Evolutionary conservation across 2,797 vertebrate species (phyloP).

Genomic region (Octomys mimax): DNA sequence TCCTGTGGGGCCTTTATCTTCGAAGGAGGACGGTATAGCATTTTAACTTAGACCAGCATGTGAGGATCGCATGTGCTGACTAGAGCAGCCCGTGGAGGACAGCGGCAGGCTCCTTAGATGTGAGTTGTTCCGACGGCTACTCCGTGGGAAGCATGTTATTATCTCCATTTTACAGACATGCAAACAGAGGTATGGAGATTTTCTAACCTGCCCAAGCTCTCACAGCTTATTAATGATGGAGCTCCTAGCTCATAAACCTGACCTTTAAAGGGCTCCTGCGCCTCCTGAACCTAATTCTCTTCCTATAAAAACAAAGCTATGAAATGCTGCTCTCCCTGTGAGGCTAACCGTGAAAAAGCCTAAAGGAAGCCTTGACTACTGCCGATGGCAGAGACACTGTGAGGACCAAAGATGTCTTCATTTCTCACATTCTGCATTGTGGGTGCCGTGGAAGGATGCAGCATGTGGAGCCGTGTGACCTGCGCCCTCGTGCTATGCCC

Average conservation of each 20-base stretch:
- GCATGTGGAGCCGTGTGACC: background rate
- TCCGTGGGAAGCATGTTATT: conserved; percentile 17
- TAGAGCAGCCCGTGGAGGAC: background rate
- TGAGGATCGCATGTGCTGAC: background rate
- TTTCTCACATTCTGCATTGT: background rate
- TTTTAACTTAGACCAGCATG: background rate
- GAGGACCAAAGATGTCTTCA: background rate
- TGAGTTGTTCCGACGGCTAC: background rate
- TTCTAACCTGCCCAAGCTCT: background rate
- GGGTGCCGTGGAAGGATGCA: background rate
- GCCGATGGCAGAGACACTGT: background rate
- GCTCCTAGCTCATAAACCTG: conserved; percentile 14
- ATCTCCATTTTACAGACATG: conserved; percentile 59
- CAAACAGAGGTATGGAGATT: conserved; percentile 29
- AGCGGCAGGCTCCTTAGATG: background rate
- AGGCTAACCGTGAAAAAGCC: background rate
- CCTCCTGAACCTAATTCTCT: background rate
- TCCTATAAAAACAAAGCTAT: conserved; percentile 48
- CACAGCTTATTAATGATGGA: conserved; percentile 54
- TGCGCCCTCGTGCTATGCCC: background rate
- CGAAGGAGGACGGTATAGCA: background rate
- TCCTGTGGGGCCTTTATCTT: background rate
- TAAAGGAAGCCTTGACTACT: background rate
- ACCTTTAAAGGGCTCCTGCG: conserved; percentile 31
- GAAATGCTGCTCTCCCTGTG: background rate